Evolutionary conservation across 2,888 invertebrate genomes (phyloP).

Genomic region (Lithosia quadra): DNA sequence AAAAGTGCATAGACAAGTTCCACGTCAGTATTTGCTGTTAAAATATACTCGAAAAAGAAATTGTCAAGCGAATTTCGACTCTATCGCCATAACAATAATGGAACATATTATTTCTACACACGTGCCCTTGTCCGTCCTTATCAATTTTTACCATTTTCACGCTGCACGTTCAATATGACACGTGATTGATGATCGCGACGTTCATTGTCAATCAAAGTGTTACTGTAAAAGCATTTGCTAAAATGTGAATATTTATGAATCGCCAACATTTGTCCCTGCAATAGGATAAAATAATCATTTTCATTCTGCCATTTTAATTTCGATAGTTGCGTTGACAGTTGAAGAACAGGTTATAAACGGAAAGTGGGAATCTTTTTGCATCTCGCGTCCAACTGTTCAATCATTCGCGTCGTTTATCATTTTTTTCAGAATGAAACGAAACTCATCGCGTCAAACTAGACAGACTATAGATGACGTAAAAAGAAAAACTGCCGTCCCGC

Average conservation of each 20-base stretch:
- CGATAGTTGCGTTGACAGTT: conserved; percentile 63
- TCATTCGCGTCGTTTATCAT: conserved; percentile 84
- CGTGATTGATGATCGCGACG: conserved; percentile 78
- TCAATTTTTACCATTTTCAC: conserved; percentile 64
- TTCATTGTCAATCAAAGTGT: conserved; percentile 79
- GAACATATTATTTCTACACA: conserved; percentile 31
- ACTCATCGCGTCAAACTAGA: conserved; percentile 80
- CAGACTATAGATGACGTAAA: conserved; percentile 79
- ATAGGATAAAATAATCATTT: conserved; percentile 73
- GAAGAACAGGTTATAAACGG: conserved; percentile 60
- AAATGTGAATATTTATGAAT: conserved; percentile 84
- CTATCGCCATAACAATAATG: conserved; percentile 41
- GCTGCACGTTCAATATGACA: conserved; percentile 71
- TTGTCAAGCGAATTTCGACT: conserved; percentile 42
- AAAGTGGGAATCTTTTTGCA: conserved; percentile 74
- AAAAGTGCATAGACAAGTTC: conserved; percentile 80
- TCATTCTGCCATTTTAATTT: conserved; percentile 69
- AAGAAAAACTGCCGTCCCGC: conserved; percentile 67
- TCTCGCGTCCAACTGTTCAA: conserved; percentile 79
- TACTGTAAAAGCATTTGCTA: conserved; percentile 76
- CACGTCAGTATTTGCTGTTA: conserved; percentile 47
- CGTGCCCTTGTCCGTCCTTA: conserved; percentile 46
- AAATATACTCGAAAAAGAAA: conserved; percentile 43
- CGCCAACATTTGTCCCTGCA: conserved; percentile 53
- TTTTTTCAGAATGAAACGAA: conserved; percentile 72